Percentiles rank a stretch among this genome's conserved stretches.
These are phyloP conservation scores for Tragelaphus scriptus DNA, from an alignment of 2,113 vertebrate genomes.

Conservation along the genomic window DNA sequence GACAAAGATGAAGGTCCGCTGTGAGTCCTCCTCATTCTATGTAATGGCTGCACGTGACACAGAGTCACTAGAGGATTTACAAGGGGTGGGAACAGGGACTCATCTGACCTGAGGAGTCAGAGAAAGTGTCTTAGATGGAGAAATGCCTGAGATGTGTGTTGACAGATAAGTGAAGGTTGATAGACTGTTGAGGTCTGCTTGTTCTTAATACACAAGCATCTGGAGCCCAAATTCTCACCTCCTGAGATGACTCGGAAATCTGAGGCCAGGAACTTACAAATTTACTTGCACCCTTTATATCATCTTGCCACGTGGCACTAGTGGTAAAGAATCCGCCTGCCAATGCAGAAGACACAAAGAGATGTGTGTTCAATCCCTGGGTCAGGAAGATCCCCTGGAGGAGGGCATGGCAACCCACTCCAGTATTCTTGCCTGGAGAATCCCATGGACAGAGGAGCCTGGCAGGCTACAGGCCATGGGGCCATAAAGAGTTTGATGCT, in stretches of 20 bases:
- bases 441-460: neutral
- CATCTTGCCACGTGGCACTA: neutral
- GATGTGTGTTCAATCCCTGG: neutral
- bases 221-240: neutral
- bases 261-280: neutral
- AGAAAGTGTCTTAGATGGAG: neutral
- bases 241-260: neutral
- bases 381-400: neutral
- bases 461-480: neutral
- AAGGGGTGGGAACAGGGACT: rapidly evolving
- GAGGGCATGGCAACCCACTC: neutral
- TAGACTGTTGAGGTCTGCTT: neutral
- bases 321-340: neutral
- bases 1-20: neutral
- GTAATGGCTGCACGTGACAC: neutral
- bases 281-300: neutral
- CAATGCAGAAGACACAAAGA: neutral
- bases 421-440: neutral
- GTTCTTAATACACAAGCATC: neutral
- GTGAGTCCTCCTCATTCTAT: neutral
- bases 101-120: neutral
- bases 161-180: neutral
- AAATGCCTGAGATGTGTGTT: neutral
- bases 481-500: neutral
- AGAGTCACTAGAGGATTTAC: neutral